These are phyloP conservation scores for Euwallacea similis DNA, from an alignment of 1,140 invertebrate genomes.

Conservation along the genomic window DNA sequence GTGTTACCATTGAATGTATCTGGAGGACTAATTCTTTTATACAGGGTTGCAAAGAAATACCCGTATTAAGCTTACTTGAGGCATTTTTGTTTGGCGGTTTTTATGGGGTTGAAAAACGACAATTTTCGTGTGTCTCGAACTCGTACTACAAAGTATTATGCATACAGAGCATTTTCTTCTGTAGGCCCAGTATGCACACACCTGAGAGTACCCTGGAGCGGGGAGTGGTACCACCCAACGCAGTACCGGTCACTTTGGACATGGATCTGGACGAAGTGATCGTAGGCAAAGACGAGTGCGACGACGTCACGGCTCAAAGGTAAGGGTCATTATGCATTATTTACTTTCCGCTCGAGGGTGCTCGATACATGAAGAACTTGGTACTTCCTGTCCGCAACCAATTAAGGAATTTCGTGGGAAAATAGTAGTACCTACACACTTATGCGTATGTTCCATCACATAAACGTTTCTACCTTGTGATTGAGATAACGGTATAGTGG, in stretches of 20 bases:
- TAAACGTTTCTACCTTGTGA: not conserved
- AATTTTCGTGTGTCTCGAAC: not conserved
- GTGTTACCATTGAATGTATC: too few relatives aligned
- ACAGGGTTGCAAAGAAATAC: too few relatives aligned
- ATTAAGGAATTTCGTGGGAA: slow-evolving; percentile 12
- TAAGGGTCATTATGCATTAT: not conserved
- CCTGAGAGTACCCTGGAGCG: slow-evolving; percentile 50
- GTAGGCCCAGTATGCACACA: slow-evolving; percentile 45
- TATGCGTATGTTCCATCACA: not conserved
- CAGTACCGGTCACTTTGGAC: slow-evolving; percentile 23
- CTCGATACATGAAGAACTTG: not conserved
- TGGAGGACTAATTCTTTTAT: too few relatives aligned
- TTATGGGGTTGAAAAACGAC: not conserved
- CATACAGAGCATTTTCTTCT: slow-evolving; percentile 26
- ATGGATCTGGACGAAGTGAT: not conserved
- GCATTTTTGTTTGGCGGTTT: not conserved
- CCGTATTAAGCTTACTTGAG: too few relatives aligned
- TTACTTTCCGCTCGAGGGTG: not conserved
- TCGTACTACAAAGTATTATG: not conserved
- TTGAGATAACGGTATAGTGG: not conserved
- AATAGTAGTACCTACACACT: not conserved
- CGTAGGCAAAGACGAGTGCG: slow-evolving; percentile 40
- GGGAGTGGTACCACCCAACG: slow-evolving; percentile 42
- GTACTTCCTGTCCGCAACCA: slow-evolving; percentile 3
- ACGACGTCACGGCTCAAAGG: slow-evolving; percentile 35